Evolutionary conservation across 2,797 vertebrate species (phyloP).

Genomic region (Anguilla marmorata): DNA sequence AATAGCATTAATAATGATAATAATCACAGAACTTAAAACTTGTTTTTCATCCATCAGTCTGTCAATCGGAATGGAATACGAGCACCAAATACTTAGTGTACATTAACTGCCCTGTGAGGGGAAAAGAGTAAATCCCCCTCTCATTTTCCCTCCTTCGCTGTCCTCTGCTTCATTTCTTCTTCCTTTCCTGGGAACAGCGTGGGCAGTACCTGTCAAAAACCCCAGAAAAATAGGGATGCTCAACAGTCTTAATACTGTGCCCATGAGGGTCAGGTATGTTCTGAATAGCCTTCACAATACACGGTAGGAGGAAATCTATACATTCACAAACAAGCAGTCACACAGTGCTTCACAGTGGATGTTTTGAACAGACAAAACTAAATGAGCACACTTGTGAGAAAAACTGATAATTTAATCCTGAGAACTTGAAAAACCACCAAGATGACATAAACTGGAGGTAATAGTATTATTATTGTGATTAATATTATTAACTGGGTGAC

Average conservation of each 20-base stretch:
- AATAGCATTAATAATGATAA: constrained; percentile 40
- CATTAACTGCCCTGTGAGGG: constrained; percentile 52
- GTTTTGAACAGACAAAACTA: too few species aligned
- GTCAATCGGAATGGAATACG: constrained; percentile 60
- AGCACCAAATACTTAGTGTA: constrained; percentile 69
- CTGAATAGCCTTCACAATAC: background rate
- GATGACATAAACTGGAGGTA: background rate
- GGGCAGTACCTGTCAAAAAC: constrained; percentile 69
- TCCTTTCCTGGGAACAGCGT: constrained; percentile 75
- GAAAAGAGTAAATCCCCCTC: constrained; percentile 58
- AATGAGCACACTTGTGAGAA: too few species aligned
- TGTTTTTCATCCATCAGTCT: constrained; percentile 56
- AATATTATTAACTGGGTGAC: background rate
- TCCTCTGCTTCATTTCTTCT: constrained; percentile 65
- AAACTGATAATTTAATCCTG: too few species aligned
- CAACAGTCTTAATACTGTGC: background rate
- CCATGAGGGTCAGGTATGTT: background rate
- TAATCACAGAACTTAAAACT: constrained; percentile 58
- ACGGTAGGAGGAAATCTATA: background rate
- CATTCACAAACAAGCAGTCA: too few species aligned
- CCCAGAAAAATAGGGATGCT: constrained; percentile 11
- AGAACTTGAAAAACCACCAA: background rate
- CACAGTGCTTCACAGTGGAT: background rate
- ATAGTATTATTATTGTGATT: background rate
- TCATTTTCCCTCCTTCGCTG: constrained; percentile 38